Conservation (phyloP, 1,140 invertebrate species). For the Ceratoteleas bidentatus region DNA sequence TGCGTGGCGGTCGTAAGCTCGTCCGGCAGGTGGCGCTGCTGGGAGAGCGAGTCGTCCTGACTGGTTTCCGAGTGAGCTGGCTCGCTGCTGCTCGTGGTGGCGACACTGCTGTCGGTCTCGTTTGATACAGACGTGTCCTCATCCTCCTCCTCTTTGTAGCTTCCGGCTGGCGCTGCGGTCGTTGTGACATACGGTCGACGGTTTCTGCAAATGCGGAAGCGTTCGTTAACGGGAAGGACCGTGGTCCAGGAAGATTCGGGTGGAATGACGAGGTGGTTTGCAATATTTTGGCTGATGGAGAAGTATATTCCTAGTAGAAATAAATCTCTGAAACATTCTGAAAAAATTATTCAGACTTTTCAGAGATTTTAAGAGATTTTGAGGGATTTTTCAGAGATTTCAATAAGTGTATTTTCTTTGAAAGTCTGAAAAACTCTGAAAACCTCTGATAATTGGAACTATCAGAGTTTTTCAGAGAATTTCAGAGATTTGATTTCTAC, state of each 20-base stretch:
- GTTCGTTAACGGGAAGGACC: constrained; percentile 10
- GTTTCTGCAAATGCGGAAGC: constrained; percentile 68
- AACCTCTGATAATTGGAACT: too few species aligned
- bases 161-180: constrained; percentile 73
- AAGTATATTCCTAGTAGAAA: too few species aligned
- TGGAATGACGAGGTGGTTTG: too few species aligned
- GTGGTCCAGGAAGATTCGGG: constrained; percentile 14
- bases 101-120: constrained; percentile 20
- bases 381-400: too few species aligned
- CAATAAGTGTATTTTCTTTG: too few species aligned
- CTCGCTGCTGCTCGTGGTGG: constrained; percentile 38
- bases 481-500: too few species aligned
- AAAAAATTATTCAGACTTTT: too few species aligned
- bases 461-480: too few species aligned
- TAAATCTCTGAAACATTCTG: too few species aligned
- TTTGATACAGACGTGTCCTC: constrained; percentile 27
- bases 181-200: constrained; percentile 76
- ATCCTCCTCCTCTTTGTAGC: constrained; percentile 71
- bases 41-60: not conserved
- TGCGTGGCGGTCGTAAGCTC: constrained; percentile 32
- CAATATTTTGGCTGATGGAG: too few species aligned
- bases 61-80: not conserved
- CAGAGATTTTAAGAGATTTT: too few species aligned
- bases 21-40: constrained; percentile 20
- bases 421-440: too few species aligned